Base-by-base conservation (phyloP, 2,797 vertebrate species). In the Heterohyrax brucei region DNA sequence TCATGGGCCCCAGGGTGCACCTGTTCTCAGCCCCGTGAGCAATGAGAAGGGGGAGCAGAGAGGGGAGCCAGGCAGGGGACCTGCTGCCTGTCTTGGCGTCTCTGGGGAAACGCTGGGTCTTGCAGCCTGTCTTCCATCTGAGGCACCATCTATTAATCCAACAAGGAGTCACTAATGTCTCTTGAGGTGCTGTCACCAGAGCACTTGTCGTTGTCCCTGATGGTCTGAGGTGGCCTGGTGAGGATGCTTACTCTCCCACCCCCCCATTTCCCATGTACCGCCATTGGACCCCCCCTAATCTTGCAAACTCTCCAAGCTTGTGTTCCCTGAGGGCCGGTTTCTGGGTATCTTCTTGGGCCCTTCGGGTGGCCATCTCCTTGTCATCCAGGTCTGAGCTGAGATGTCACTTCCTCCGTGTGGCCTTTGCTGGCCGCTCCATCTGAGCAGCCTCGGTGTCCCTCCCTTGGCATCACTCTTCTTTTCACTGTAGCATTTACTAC, bases 1-100 rank as follows among this genome's bases (percentile, higher is more conserved):
- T 44, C 33, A 78, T 84, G 91, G 87, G 68, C 46, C 90, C 44
- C 48, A 1, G 33, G 26, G 50, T 85, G n/a, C 3, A 24, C 73
- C 66, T 89, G 92, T 87, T n/a, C 48, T 46, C 10, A 68, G 39
- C 24, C 68, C n/a, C 33, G 84, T 95, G 46, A 46, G 53, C 92
- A 68, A 64, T 78, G 89, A 95, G 81, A 50, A 68, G 28, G 91
- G 18, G 28, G 12, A 89, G 48, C 68, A 72, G 44, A 53, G 68
- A 87, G 26, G 70, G 72, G 10, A 79, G 59, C 64, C 94, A 83
- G 84, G 39, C 59, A 88, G 73, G 64, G 48, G 59, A 70, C 8
- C 87, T 80, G 64, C 56, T 90, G 1, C 48, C 18, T 80, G 66
- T 86, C 76, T 22, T 16, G 26, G 64, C n/a, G 30, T 2, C 50